Percentiles rank a stretch among this genome's conserved stretches.
Conservation (phyloP, 2,113 vertebrate genomes). For the Anas platyrhynchos region DNA sequence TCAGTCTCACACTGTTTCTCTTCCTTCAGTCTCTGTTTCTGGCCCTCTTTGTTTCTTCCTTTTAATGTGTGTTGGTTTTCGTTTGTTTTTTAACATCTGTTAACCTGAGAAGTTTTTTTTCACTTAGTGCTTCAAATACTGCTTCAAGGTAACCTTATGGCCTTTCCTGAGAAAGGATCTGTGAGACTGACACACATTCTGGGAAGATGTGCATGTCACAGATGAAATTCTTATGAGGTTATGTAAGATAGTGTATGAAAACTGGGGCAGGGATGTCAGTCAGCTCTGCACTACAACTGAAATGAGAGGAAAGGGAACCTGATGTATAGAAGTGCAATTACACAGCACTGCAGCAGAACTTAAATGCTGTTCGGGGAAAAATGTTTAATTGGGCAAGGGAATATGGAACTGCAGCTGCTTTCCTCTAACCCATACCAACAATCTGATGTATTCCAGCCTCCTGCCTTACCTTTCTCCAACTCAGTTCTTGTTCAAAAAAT, state of each 20-base stretch:
- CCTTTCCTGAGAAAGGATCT: background rate
- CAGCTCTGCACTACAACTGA: background rate
- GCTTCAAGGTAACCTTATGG: background rate
- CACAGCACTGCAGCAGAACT: background rate
- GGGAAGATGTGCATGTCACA: background rate
- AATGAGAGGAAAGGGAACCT: background rate
- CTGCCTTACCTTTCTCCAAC: background rate
- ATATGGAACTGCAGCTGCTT: background rate
- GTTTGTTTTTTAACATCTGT: background rate
- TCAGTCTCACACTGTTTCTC: background rate
- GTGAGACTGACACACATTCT: background rate
- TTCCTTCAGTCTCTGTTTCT: background rate
- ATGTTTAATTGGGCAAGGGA: background rate
- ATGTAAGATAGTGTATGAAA: background rate
- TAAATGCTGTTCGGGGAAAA: background rate
- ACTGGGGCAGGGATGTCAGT: background rate
- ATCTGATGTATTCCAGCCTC: background rate
- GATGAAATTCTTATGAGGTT: conserved; percentile 4
- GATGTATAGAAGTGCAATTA: background rate
- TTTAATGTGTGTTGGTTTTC: background rate
- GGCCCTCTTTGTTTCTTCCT: background rate
- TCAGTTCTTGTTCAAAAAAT: background rate
- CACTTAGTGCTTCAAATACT: background rate
- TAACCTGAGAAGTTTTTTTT: background rate
- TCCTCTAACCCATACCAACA: background rate